phyloP scores from a whole-genome alignment of 2,888 invertebrate genomes.

The Megalurothrips usitatus region DNA sequence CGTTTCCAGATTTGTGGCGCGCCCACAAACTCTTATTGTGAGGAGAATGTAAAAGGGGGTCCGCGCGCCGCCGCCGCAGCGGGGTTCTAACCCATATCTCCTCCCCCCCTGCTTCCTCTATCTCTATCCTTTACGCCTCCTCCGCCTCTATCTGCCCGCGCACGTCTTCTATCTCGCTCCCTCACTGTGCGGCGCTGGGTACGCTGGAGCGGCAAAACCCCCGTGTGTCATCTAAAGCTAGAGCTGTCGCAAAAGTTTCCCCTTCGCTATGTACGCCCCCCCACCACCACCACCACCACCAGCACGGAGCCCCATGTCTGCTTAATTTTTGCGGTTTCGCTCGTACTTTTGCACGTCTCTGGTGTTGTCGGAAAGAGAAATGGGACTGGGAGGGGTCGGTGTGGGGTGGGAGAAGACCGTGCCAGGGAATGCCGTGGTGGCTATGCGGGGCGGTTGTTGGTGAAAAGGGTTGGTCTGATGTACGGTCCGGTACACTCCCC shows the following conservation, averaged over 20 bases:
- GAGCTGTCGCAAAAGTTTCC: neutral
- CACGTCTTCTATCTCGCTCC: neutral
- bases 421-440: too few species aligned
- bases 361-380: too few species aligned
- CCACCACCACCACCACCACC: neutral
- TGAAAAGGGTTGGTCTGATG: too few species aligned
- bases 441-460: too few species aligned
- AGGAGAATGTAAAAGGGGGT: neutral
- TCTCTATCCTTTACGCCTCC: neutral
- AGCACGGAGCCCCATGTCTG: neutral
- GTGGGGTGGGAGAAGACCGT: too few species aligned
- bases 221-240: neutral
- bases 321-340: too few species aligned
- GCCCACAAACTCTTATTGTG: neutral
- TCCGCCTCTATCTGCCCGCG: neutral
- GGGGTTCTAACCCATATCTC: neutral
- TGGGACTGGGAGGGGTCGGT: too few species aligned
- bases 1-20: conserved; percentile 6
- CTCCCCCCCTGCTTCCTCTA: neutral
- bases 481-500: too few species aligned
- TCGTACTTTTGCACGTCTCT: too few species aligned
- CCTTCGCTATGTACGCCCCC: neutral
- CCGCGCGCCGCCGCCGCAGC: too few species aligned
- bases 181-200: neutral
- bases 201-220: neutral